Evolutionary conservation across 2,113 vertebrate species (phyloP), one percentile per base, ranked within the genome.

Genomic region (Antechinus stuartii): DNA sequence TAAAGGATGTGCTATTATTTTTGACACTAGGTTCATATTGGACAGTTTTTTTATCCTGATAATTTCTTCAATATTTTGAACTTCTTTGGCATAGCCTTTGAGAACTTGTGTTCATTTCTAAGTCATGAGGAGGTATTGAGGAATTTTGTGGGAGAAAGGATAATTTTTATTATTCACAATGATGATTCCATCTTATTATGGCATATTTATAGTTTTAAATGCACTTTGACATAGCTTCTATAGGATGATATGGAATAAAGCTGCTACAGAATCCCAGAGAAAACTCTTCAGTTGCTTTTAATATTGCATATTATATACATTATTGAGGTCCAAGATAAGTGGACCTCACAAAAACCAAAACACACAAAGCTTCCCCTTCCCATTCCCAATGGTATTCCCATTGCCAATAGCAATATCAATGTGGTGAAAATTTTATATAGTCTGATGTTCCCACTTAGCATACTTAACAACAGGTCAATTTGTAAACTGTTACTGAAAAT

Each of bases 291-390:
- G 19, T 68, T 97, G 92, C 84, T 27, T 93, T 90, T 30, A 35
- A 50, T 68, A 90, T 91, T 25, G n/a, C 92, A 91, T 8, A 68
- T 49, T 24, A 10, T 92, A 93, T 91, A 94, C 91, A 47, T 96
- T 57, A 93, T 42, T 93, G 91, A 97, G 96, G 57, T 95, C 47
- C 57, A 94, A 54, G 93, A 91, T 92, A 95, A 96, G 30, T 52
- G 50, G 47, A 47, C 47, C 47, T 47, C 90, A 90, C 94, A 93
- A 92, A 95, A 96, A 91, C 54, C 23, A 93, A 95, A 47, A 25
- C 61, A 57, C 46, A 94, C 93, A 35, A 47, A 49, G 93, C 12
- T 27, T 56, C n/a, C n/a, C 68, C 23, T 10, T 53, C 42, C 42
- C 42, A 42, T 42, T 42, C 42, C 42, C 42, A 42, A 42, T 42